These are phyloP conservation scores for Ophion slaviceki DNA, from an alignment of 2,888 invertebrate species.

Conservation along the genomic window DNA sequence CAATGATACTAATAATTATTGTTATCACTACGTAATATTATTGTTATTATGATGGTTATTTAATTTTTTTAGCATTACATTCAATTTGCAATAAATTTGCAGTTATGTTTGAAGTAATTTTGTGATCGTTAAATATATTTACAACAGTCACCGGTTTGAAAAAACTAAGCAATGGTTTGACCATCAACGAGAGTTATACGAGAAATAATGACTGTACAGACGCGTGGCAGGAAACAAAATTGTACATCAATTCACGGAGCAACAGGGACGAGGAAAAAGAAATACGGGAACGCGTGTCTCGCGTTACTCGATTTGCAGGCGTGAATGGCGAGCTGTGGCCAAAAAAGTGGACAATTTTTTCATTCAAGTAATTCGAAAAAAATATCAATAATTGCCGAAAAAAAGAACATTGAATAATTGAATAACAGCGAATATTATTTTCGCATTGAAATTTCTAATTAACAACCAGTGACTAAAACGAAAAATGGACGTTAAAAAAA, in stretches of 20 bases:
- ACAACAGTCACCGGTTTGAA: slow-evolving; percentile 13
- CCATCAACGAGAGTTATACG: slow-evolving; percentile 35
- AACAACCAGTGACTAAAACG: background rate
- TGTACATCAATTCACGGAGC: slow-evolving; percentile 57
- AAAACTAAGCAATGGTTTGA: slow-evolving; percentile 24
- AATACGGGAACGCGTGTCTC: background rate
- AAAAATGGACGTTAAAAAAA: background rate
- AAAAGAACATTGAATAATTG: background rate
- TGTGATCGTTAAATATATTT: slow-evolving; percentile 15
- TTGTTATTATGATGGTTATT: background rate
- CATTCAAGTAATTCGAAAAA: background rate
- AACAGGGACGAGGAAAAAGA: slow-evolving; percentile 47
- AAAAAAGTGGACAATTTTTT: background rate
- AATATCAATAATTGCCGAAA: background rate
- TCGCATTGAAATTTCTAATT: background rate
- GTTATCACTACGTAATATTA: background rate
- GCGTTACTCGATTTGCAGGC: background rate
- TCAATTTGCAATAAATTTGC: background rate
- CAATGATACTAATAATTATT: background rate
- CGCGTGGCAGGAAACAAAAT: slow-evolving; percentile 18
- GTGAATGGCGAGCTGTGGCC: background rate
- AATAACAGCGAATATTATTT: background rate
- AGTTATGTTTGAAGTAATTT: slow-evolving; percentile 38
- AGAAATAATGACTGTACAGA: slow-evolving; percentile 49
- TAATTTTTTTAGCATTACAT: background rate